phyloP scores from a whole-genome alignment of 1,140 invertebrate species.

The Trypoxylus dichotomus region DNA sequence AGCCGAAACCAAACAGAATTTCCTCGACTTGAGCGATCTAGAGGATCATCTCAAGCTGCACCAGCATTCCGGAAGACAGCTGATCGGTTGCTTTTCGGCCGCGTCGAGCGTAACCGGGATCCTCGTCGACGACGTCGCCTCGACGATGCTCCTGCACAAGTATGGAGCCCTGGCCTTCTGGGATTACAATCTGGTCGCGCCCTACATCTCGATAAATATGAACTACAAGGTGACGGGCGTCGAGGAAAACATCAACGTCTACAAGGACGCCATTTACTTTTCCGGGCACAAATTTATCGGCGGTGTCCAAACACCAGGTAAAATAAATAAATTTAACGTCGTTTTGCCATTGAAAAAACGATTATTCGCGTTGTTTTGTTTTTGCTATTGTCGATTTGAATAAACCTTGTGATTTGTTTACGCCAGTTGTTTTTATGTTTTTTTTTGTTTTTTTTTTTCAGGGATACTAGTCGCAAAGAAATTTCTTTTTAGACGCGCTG shows the following conservation, averaged over 20 bases:
- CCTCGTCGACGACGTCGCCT: conserved; percentile 78
- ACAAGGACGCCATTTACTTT: conserved; percentile 89
- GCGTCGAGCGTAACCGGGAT: conserved; percentile 91
- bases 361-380: background rate
- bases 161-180: conserved; percentile 84
- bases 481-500: conserved; percentile 57
- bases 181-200: conserved; percentile 88
- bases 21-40: conserved; percentile 76
- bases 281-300: conserved; percentile 91
- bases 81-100: conserved; percentile 86
- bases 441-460: conserved; percentile 46
- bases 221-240: conserved; percentile 66
- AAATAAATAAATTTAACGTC: conserved; percentile 15
- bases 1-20: conserved; percentile 75
- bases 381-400: background rate
- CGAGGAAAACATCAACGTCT: conserved; percentile 47
- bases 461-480: conserved; percentile 72
- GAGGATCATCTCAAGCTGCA: conserved; percentile 70
- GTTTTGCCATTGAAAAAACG: background rate
- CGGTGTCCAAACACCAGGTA: conserved; percentile 80
- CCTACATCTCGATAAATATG: conserved; percentile 82
- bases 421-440: background rate
- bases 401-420: no score
- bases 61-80: conserved; percentile 57
- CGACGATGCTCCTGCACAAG: conserved; percentile 77